A percentile compares a stretch with the other conserved stretches of the same genome.
Conservation (phyloP, 2,797 vertebrate genomes). For the Acanthurus tractus region DNA sequence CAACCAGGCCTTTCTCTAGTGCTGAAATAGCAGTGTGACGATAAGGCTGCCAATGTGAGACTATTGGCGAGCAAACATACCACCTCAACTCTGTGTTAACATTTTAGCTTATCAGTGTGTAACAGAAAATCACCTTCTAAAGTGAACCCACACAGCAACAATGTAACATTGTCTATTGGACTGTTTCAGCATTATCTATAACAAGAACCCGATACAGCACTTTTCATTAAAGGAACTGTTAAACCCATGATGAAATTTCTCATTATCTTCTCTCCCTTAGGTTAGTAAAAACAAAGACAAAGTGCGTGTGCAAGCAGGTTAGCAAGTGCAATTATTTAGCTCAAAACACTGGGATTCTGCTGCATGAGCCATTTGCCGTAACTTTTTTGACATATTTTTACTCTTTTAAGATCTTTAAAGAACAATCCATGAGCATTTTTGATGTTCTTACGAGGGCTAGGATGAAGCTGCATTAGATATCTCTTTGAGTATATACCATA, state of each 20-base stretch:
- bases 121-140: background rate
- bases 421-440: background rate
- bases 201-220: background rate
- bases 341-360: conserved; percentile 12
- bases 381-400: too few species aligned
- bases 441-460: background rate
- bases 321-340: conserved; percentile 1
- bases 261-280: conserved; percentile 9
- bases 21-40: too few species aligned
- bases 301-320: conserved; percentile 12
- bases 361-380: background rate
- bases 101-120: background rate
- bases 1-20: too few species aligned
- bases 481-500: background rate
- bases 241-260: background rate
- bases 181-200: background rate
- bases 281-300: conserved; percentile 14
- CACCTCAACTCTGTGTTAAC: background rate
- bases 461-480: background rate
- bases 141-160: background rate
- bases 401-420: background rate
- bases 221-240: conserved; percentile 10
- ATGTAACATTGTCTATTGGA: background rate
- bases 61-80: background rate
- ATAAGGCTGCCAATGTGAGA: too few species aligned